Percentiles rank a stretch among this genome's conserved stretches.
These are phyloP conservation scores for Gerris buenoi DNA, from an alignment of 1,140 invertebrate genomes.

Conservation along the genomic window DNA sequence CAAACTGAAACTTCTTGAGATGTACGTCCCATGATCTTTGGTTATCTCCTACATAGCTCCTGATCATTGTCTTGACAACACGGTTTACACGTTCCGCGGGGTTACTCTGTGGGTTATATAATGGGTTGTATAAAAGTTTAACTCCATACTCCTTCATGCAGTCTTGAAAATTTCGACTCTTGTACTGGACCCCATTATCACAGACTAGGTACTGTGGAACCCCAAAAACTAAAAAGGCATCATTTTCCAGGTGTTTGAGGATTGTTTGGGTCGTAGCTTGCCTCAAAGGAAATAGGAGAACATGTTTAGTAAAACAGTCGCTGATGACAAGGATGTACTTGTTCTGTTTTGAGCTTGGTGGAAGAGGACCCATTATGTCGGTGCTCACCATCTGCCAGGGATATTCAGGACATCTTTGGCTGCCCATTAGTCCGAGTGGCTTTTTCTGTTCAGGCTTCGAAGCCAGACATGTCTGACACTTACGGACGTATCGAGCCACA, in stretches of 20 bases:
- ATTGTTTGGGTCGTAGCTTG: conserved; percentile 18
- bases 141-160: background rate
- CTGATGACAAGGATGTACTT: conserved; percentile 27
- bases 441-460: background rate
- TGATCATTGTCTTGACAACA: conserved; percentile 29
- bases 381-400: conserved; percentile 18
- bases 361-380: conserved; percentile 31
- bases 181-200: conserved; percentile 13
- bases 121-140: background rate
- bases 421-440: background rate
- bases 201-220: conserved; percentile 4
- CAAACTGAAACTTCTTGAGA: conserved; percentile 28
- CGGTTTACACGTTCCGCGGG: conserved; percentile 31
- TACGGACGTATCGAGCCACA: background rate
- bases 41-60: conserved; percentile 25
- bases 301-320: conserved; percentile 26
- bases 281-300: conserved; percentile 24
- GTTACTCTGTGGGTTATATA: conserved; percentile 27
- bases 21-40: conserved; percentile 27
- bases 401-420: background rate
- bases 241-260: background rate
- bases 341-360: conserved; percentile 24
- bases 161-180: background rate
- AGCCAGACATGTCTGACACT: background rate
- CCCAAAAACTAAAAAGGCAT: background rate